phyloP scores from a whole-genome alignment of 1,140 invertebrate species.

The Drosophila ogumai region DNA sequence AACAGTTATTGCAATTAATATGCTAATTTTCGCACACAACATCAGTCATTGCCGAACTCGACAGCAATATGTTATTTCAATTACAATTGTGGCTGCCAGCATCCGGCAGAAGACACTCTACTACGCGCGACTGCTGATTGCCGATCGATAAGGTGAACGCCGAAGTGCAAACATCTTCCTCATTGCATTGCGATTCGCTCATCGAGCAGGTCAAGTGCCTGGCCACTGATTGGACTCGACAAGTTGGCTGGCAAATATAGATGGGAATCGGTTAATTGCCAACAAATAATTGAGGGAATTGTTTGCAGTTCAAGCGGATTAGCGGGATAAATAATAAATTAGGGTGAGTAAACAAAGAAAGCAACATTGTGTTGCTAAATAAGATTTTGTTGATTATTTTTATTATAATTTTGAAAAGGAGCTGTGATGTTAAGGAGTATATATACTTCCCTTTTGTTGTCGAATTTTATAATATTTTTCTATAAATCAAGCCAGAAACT shows the following conservation, averaged over 20 bases:
- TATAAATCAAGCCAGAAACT: too few relatives aligned
- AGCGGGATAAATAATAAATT: not conserved
- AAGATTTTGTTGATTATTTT: not conserved
- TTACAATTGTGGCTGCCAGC: slow-evolving; percentile 43
- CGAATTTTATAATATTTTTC: too few relatives aligned
- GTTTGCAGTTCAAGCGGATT: not conserved
- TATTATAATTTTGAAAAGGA: not conserved
- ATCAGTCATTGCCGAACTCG: slow-evolving; percentile 55
- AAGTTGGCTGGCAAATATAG: slow-evolving; percentile 24
- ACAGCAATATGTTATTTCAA: slow-evolving; percentile 58
- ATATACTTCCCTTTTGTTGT: not conserved
- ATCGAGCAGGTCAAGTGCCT: slow-evolving; percentile 44
- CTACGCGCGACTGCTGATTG: slow-evolving; percentile 27
- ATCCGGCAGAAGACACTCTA: slow-evolving; percentile 60
- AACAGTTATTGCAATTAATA: slow-evolving; percentile 64
- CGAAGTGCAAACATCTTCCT: slow-evolving; percentile 51
- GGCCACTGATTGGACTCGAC: slow-evolving; percentile 29
- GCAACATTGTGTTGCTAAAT: not conserved
- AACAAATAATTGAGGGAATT: slow-evolving; percentile 8
- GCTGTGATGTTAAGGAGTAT: not conserved
- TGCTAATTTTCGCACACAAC: slow-evolving; percentile 56
- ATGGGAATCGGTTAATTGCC: slow-evolving; percentile 22
- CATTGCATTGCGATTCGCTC: slow-evolving; percentile 51
- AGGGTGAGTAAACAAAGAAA: not conserved
- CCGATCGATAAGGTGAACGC: slow-evolving; percentile 39